These are phyloP conservation scores for Colletes latitarsis DNA, from an alignment of 1,140 invertebrate species.

Conservation along the genomic window DNA sequence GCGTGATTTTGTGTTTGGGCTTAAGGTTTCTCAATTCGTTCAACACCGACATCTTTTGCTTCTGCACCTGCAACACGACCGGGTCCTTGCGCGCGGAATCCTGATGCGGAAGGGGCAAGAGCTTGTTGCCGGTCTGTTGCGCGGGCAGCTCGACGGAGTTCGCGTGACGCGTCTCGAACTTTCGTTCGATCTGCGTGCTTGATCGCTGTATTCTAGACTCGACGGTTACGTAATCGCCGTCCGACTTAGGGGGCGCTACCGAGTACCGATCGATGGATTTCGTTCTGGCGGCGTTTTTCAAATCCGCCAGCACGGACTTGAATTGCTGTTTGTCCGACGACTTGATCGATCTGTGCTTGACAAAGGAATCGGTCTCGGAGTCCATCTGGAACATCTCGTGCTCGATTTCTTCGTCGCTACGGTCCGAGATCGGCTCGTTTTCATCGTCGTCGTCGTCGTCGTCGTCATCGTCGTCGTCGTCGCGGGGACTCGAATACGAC, in stretches of 20 bases:
- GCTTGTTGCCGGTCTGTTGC: background rate
- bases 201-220: constrained; percentile 77
- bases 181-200: constrained; percentile 76
- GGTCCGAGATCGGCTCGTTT: constrained; percentile 72
- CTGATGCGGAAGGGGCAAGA: constrained; percentile 61
- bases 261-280: constrained; percentile 74
- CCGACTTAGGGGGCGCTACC: constrained; percentile 52
- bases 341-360: constrained; percentile 75
- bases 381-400: constrained; percentile 81
- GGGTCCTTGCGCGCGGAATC: constrained; percentile 74
- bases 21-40: constrained; percentile 77
- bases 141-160: constrained; percentile 65
- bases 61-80: constrained; percentile 76
- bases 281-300: constrained; percentile 65
- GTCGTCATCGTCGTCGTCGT: constrained; percentile 60
- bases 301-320: constrained; percentile 73
- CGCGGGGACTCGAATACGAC: constrained; percentile 76
- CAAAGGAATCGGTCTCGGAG: constrained; percentile 78
- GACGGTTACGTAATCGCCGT: constrained; percentile 68
- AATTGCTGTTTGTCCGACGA: constrained; percentile 71
- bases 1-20: constrained; percentile 78
- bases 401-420: constrained; percentile 79
- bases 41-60: constrained; percentile 77
- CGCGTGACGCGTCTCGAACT: constrained; percentile 71
- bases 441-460: constrained; percentile 58